Base-by-base conservation (phyloP, 2,113 vertebrate species). In the Mobula hypostoma region DNA sequence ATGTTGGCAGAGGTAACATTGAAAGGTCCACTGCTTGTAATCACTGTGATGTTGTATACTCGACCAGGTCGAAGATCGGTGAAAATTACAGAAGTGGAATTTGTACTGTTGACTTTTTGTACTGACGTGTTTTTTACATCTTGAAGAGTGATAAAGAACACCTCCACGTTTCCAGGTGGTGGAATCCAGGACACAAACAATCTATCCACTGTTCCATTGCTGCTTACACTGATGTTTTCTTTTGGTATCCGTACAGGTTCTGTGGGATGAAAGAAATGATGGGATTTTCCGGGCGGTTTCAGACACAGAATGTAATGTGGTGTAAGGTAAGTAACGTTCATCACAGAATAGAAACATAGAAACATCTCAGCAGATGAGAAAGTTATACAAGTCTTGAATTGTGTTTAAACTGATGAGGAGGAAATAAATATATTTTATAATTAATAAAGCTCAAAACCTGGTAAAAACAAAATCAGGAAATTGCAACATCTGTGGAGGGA, bases 171-270 rank as follows among this genome's bases (percentile, higher is more conserved):
- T 11, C 96, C 96, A 27, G 0, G 0, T 61, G 96, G 96, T 32
- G 14, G 27, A 7, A 0, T 78, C 97, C 97, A 97, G 2, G 79
- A 94, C 87, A 97, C 96, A 83, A 12, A 7, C 74, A 97, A 66
- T 48, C 95, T 96, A 56, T 83, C 94, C 29, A 95, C 96, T 85
- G 94, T 96, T 27, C 95, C 96, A 9, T 36, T 19, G 90, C 94
- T 96, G 94, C 90, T 94, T 94, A 97, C 32, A 0, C 0, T 74
- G 48, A 94, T 94, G 4, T 79, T 9, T 0, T 14, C n/a, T 19
- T 66, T 1, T 90, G 85, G 85, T 5, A 95, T 95, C 40, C 36
- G 40, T 48, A 95, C 95, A 1, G 96, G 96, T 19, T 94, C 97
- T 97, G 96, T 95, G 58, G 29, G 27, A 27, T 63, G 61, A 58